phyloP scores from a whole-genome alignment of 2,888 invertebrate genomes.

The Epistrophe eligans region DNA sequence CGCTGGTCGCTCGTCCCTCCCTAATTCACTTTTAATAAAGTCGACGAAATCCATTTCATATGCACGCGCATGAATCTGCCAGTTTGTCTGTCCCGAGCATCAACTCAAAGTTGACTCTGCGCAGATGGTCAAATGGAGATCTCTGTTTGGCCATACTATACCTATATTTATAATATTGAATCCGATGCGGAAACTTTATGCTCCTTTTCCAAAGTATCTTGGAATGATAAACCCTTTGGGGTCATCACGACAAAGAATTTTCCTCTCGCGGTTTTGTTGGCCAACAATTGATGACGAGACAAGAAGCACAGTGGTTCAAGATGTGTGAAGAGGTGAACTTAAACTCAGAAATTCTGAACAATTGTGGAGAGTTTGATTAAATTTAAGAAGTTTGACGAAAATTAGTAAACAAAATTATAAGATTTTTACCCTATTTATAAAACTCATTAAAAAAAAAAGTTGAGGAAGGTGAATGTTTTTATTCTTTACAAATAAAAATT shows the following conservation, averaged over 20 bases:
- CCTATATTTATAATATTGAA: slow-evolving; percentile 13
- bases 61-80: slow-evolving; percentile 70
- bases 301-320: slow-evolving; percentile 2
- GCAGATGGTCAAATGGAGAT: slow-evolving; percentile 59
- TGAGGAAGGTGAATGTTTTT: no score
- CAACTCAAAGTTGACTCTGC: slow-evolving; percentile 13
- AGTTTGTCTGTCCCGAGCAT: slow-evolving; percentile 54
- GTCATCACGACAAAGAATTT: slow-evolving; percentile 70
- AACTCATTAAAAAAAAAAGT: no score
- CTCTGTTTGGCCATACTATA: slow-evolving; percentile 1
- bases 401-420: no score
- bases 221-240: slow-evolving; percentile 60
- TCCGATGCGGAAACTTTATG: slow-evolving; percentile 57
- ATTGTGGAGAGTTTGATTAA: no score
- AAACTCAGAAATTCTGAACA: neutral
- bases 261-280: neutral
- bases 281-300: neutral
- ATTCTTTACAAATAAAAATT: no score
- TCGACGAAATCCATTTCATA: slow-evolving; percentile 65
- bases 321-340: neutral
- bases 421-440: no score
- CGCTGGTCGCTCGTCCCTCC: slow-evolving; percentile 54
- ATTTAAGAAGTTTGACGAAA: no score
- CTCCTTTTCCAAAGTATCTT: slow-evolving; percentile 23
- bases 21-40: slow-evolving; percentile 76